phyloP scores from a whole-genome alignment of 2,888 invertebrate species.

The Lasius platythorax region DNA sequence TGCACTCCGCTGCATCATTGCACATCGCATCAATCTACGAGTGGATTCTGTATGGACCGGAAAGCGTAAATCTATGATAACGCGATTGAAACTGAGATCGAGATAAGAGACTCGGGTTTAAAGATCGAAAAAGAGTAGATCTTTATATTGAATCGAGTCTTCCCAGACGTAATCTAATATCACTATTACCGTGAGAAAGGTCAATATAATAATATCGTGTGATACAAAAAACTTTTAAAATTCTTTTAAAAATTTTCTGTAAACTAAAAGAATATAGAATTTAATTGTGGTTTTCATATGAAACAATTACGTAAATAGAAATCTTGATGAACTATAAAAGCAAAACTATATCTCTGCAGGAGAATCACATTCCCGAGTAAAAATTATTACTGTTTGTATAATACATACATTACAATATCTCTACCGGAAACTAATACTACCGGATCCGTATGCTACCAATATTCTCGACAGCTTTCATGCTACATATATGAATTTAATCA shows the following conservation, averaged over 20 bases:
- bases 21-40: slow-evolving; percentile 33
- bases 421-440: slow-evolving; percentile 5
- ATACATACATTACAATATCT: background rate
- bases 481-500: background rate
- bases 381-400: background rate
- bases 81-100: background rate
- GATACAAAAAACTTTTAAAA: background rate
- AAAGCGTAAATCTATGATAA: slow-evolving; percentile 16
- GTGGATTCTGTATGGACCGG: slow-evolving; percentile 1
- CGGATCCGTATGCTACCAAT: background rate
- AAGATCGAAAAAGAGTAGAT: background rate
- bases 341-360: background rate
- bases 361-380: slow-evolving; percentile 25
- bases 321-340: background rate
- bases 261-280: background rate
- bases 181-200: background rate
- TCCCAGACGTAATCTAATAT: background rate
- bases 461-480: background rate
- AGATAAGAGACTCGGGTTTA: slow-evolving; percentile 16
- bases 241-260: background rate
- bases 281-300: slow-evolving; percentile 19
- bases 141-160: background rate
- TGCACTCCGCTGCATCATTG: slow-evolving; percentile 42
- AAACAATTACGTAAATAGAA: slow-evolving; percentile 24
- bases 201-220: background rate